Evolutionary conservation across 2,797 vertebrate genomes (phyloP).

Genomic region (Apogon hyalosoma): DNA sequence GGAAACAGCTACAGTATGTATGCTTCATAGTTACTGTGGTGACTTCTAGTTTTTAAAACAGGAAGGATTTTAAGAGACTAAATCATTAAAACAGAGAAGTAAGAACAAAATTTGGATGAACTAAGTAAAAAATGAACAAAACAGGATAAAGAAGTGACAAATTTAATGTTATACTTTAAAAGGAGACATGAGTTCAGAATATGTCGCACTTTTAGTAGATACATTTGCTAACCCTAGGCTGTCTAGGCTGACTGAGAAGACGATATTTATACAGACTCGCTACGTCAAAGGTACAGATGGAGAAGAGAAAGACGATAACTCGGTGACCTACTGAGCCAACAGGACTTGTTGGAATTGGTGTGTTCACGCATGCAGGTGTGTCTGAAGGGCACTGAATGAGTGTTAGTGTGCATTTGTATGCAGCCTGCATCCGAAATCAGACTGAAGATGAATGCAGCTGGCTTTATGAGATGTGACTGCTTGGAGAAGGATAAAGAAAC

Average conservation of each 20-base stretch:
- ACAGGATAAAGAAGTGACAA: too few species aligned
- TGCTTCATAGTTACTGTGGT: too few species aligned
- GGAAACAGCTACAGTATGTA: too few species aligned
- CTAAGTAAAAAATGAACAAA: too few species aligned
- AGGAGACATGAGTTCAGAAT: too few species aligned
- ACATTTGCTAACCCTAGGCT: too few species aligned
- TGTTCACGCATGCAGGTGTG: constrained; percentile 47
- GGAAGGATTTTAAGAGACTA: neutral
- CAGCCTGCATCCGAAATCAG: constrained; percentile 44
- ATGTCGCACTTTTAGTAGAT: too few species aligned
- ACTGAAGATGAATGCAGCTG: constrained; percentile 39
- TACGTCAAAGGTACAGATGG: constrained; percentile 22
- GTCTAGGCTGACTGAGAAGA: too few species aligned
- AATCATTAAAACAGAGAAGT: neutral
- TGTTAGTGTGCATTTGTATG: constrained; percentile 29
- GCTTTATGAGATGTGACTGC: constrained; percentile 28
- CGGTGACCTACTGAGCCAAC: constrained; percentile 31
- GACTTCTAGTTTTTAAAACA: too few species aligned
- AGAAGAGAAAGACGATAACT: constrained; percentile 11
- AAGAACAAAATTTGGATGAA: too few species aligned
- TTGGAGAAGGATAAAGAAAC: constrained; percentile 1
- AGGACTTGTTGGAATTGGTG: constrained; percentile 33
- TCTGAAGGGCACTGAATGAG: constrained; percentile 18
- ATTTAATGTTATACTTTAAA: too few species aligned
- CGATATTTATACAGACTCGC: too few species aligned